Evolutionary conservation across 1,140 invertebrate species (phyloP), one percentile per base, ranked within the genome.

Genomic region (Aphelenchoides avenae): DNA sequence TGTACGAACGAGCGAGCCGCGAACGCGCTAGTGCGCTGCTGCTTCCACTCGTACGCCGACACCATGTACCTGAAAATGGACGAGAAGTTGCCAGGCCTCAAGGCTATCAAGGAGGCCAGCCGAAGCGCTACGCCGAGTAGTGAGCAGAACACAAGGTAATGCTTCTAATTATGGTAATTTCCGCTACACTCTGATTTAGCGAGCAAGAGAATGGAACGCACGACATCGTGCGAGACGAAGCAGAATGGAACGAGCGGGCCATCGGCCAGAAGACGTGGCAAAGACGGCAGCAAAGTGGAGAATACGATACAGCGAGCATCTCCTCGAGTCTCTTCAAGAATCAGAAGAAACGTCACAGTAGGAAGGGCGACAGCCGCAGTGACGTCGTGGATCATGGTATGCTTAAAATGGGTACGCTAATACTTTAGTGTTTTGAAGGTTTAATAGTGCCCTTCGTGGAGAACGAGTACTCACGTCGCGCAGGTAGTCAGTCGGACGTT

Each of bases 1-100:
- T 96, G 92, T 79, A 92, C 73, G 9, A 75, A 76, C 53, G 75
- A 71, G 40, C 71, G 52, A 68, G 55, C 71, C 9, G 75, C 73
- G 11, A 77, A 75, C 46, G 73, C 73, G 4, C 52, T 75, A 7
- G 73, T 75, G 29, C 50, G 73, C 4, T 77, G 75, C 44, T 76
- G 73, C 44, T 77, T 75, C 30, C 64, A 68, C 37, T 54, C 75
- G 0, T 75, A 77, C 41, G 67, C 75, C 1, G 73, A 75, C 29
- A 68, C 70, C 11, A 73, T 70, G 31, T 74, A 67, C 26, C 52
- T 75, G 46, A 70, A 73, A 39, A 67, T 73, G 68, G 67, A 74
- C 26, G 70, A 70, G 15, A 70, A 74, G 40, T 49, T 68, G 36
- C 52, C 66, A 5, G 57, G 55, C 9, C 36, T 67, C 7, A 71